Evolutionary conservation across 2,797 vertebrate species (phyloP).

Genomic region (Leptatherina wallacei): DNA sequence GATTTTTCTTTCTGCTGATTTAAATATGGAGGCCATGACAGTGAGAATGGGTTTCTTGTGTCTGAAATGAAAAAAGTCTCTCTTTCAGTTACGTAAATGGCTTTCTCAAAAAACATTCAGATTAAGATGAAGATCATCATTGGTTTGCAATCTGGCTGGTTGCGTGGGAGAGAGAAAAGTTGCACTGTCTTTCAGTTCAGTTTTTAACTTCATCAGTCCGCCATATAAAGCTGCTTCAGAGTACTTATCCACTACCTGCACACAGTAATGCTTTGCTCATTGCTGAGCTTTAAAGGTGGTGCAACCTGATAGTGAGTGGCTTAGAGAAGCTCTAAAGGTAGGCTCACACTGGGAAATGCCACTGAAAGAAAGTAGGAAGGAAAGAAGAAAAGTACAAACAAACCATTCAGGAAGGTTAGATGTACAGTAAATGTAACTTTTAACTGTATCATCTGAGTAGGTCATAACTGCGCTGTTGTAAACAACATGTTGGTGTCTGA

Average conservation of each 20-base stretch:
- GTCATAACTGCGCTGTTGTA: background rate
- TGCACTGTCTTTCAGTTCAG: constrained; percentile 8
- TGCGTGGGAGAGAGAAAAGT: constrained; percentile 19
- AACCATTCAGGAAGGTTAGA: background rate
- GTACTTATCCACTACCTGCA: constrained; percentile 27
- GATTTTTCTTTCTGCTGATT: constrained; percentile 5
- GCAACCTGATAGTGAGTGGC: constrained; percentile 37
- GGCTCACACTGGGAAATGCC: constrained; percentile 41
- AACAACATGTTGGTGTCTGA: background rate
- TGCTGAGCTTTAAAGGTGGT: constrained; percentile 15
- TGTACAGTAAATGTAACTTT: background rate
- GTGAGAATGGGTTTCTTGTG: background rate
- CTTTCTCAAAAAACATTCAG: constrained; percentile 34
- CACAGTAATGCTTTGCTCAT: constrained; percentile 13
- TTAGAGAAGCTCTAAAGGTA: constrained; percentile 24
- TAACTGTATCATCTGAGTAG: background rate
- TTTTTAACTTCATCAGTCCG: constrained; percentile 12
- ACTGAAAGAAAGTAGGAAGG: constrained; percentile 17
- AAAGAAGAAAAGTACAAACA: background rate
- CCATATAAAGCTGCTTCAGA: constrained; percentile 29
- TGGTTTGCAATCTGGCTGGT: constrained; percentile 8
- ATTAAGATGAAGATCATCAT: constrained; percentile 29
- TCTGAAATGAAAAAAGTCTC: background rate
- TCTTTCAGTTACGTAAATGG: constrained; percentile 31
- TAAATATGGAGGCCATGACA: background rate